Percentiles rank a stretch among this genome's conserved stretches.
Evolutionary conservation across 2,797 vertebrate species (phyloP).

Genomic region (Adelosebastes latens): DNA sequence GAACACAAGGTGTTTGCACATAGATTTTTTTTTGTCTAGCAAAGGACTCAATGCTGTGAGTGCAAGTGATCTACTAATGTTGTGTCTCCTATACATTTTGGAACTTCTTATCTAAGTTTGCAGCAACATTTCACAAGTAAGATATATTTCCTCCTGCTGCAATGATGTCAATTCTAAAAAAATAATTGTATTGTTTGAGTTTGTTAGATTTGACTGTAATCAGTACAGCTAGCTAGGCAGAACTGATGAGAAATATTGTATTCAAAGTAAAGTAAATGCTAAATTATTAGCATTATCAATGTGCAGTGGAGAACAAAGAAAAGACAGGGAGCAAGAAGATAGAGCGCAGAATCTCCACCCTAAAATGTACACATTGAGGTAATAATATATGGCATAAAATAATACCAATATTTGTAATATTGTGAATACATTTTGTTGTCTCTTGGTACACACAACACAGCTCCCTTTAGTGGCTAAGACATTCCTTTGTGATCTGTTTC

Average conservation of each 20-base stretch:
- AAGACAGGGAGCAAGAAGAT: not conserved
- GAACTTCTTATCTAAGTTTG: not conserved
- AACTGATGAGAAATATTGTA: constrained; percentile 8
- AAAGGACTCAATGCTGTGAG: not conserved
- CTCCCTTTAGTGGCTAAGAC: not conserved
- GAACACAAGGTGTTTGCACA: not conserved
- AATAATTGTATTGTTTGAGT: not conserved
- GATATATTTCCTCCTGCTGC: not conserved
- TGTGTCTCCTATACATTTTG: not conserved
- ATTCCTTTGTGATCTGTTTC: not conserved
- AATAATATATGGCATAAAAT: not conserved
- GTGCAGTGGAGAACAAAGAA: not conserved
- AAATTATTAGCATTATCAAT: constrained; percentile 5
- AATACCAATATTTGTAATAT: not conserved
- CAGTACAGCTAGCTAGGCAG: not conserved
- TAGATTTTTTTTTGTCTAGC: not conserved
- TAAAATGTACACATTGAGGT: not conserved
- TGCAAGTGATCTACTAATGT: not conserved
- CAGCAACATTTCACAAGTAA: not conserved
- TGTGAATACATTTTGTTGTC: not conserved
- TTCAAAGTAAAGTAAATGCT: not conserved
- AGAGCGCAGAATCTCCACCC: not conserved
- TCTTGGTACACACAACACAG: not conserved
- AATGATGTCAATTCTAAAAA: not conserved
- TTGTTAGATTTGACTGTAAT: not conserved